Percentiles rank a stretch among this genome's conserved stretches.
Conservation (phyloP, 2,113 vertebrate species). For the Loxodonta africana region DNA sequence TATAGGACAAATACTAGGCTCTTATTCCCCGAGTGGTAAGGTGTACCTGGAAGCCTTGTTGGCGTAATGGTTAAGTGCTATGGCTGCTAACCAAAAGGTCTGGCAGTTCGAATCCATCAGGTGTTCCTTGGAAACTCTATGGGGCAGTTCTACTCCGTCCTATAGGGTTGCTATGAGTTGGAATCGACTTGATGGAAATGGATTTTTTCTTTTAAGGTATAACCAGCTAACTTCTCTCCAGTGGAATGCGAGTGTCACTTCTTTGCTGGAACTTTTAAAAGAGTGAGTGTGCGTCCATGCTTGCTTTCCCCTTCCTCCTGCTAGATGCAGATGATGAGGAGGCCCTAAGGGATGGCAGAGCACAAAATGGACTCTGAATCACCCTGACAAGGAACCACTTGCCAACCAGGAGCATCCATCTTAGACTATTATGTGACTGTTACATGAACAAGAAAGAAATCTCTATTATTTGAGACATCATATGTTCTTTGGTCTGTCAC, state of each 20-base stretch:
- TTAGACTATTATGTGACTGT: neutral
- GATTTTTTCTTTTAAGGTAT: too few relatives aligned
- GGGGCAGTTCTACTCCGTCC: too few relatives aligned
- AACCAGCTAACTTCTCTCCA: neutral
- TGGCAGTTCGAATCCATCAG: too few relatives aligned
- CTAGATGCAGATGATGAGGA: neutral
- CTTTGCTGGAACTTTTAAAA: neutral
- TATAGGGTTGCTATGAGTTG: too few relatives aligned
- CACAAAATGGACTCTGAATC: neutral
- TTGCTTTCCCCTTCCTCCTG: neutral
- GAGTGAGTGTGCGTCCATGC: neutral
- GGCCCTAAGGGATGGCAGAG: neutral
- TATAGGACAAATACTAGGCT: neutral
- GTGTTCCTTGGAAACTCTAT: too few relatives aligned
- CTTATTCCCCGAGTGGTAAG: neutral
- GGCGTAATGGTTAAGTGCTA: too few relatives aligned
- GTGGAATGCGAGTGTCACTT: constrained; percentile 1
- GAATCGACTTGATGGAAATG: too few relatives aligned
- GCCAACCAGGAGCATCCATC: neutral
- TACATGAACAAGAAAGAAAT: neutral
- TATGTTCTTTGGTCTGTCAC: neutral
- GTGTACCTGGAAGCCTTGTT: too few relatives aligned
- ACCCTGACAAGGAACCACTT: neutral
- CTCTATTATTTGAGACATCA: neutral
- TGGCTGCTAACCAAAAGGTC: too few relatives aligned